These are phyloP conservation scores for Vicugna pacos DNA, from an alignment of 2,113 vertebrate species.

Conservation along the genomic window DNA sequence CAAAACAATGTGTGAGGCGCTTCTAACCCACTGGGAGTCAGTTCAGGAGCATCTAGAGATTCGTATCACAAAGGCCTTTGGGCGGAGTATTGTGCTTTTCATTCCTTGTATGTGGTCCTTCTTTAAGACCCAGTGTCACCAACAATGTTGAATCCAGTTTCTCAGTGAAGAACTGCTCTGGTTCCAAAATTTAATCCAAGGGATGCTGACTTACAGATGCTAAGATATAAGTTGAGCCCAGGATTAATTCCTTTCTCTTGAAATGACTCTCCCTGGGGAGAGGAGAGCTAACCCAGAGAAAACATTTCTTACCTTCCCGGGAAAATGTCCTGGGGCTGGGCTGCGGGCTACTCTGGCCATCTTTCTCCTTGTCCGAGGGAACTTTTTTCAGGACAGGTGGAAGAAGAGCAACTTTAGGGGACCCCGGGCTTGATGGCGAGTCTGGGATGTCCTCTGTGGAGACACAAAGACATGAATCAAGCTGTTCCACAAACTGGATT, in stretches of 20 bases:
- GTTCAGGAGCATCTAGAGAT: background rate
- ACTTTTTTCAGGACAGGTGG: conserved; percentile 90
- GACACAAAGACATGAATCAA: conserved; percentile 44
- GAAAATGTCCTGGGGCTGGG: conserved; percentile 87
- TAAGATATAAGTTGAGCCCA: background rate
- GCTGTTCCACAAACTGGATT: background rate
- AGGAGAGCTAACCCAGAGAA: background rate
- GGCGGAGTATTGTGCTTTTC: background rate
- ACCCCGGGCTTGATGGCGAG: conserved; percentile 88
- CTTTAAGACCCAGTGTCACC: background rate
- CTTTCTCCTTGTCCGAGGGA: conserved; percentile 93
- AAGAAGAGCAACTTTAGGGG: conserved; percentile 89
- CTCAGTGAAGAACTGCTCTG: background rate
- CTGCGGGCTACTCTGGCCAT: conserved; percentile 88
- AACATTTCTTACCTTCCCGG: conserved; percentile 92
- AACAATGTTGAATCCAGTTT: background rate
- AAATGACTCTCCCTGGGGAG: background rate
- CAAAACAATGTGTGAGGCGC: background rate
- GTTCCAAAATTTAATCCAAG: background rate
- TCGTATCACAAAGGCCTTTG: background rate
- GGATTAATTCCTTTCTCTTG: background rate
- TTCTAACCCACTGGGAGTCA: too few species aligned
- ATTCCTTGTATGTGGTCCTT: background rate
- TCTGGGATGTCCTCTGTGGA: conserved; percentile 92
- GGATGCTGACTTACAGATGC: background rate